Base-by-base conservation (phyloP, 2,888 invertebrate species). In the Actias luna region DNA sequence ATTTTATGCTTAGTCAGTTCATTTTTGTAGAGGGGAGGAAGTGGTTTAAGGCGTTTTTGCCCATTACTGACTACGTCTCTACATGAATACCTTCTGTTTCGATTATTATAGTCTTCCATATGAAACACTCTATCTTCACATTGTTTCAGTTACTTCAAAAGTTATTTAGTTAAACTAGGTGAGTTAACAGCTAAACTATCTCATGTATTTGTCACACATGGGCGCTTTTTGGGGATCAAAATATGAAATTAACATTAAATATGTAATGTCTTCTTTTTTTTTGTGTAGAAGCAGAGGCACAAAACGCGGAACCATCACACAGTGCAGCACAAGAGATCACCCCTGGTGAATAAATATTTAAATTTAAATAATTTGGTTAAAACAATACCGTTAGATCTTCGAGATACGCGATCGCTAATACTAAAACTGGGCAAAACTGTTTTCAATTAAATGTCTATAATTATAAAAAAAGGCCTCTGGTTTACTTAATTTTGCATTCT, bases 81-180 rank as follows among this genome's bases (percentile, higher is more conserved):
- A 31, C 31, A 31, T 12, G 22, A 8, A 55, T 55, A 27, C n/a
- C 10, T 22, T 52, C 4, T 35, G 5, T 8, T 39, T 10, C 33
- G 57, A 39, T 29, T 31, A 22, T 58, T n/a, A 12, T 25, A 46
- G 33, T 58, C 36, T 61, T 36, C 55, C 25, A 50, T 50, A 25
- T 50, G 46, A 50, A 62, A 39, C n/a, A 35, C n/a, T 14, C 29
- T 29, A 59, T 67, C 71, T 90, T 89, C 79, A 83, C 79, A 83
- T 92, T 92, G 92, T 92, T 92, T 92, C 92, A 92, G 92, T 89
- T 85, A 73, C 89, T 77, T 84, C 89, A 80, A 92, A 92, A 89
- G 72, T 89, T 78, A 70, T 90, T 81, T 92, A 90, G 82, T 5
- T 77, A 64, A 61, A 67, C 66, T 83, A 76, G 88, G 89, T 89